Evolutionary conservation across 2,797 vertebrate genomes (phyloP).

Genomic region (Gymnothorax javanicus): DNA sequence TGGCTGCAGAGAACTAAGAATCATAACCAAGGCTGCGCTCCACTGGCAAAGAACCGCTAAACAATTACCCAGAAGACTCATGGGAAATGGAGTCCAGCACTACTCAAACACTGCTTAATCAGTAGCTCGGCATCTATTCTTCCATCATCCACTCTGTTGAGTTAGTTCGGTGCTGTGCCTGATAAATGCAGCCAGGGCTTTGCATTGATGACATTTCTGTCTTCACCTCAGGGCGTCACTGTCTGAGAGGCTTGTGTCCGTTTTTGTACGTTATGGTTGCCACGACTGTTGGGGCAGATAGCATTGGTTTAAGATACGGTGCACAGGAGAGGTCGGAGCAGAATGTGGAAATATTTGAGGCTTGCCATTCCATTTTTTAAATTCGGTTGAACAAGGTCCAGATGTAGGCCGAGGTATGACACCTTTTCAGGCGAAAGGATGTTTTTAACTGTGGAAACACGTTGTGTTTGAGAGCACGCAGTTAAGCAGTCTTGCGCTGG

Average conservation of each 20-base stretch:
- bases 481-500: conserved; percentile 25
- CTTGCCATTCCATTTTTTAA: conserved; percentile 15
- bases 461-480: conserved; percentile 23
- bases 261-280: conserved; percentile 7
- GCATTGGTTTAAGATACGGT: neutral
- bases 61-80: neutral
- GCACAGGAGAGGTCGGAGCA: neutral
- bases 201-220: neutral
- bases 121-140: neutral
- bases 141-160: neutral
- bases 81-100: neutral
- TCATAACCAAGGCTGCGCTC: neutral
- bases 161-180: neutral
- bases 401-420: conserved; percentile 15
- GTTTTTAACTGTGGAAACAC: conserved; percentile 23
- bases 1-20: neutral
- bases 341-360: conserved; percentile 19
- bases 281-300: neutral
- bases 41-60: conserved; percentile 3
- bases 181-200: neutral
- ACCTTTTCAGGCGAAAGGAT: conserved; percentile 23
- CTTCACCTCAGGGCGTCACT: conserved; percentile 15
- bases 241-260: conserved; percentile 4
- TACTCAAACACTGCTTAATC: neutral
- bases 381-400: conserved; percentile 26